phyloP scores from a whole-genome alignment of 2,113 vertebrate species.

The human (Homo sapiens) region DNA sequence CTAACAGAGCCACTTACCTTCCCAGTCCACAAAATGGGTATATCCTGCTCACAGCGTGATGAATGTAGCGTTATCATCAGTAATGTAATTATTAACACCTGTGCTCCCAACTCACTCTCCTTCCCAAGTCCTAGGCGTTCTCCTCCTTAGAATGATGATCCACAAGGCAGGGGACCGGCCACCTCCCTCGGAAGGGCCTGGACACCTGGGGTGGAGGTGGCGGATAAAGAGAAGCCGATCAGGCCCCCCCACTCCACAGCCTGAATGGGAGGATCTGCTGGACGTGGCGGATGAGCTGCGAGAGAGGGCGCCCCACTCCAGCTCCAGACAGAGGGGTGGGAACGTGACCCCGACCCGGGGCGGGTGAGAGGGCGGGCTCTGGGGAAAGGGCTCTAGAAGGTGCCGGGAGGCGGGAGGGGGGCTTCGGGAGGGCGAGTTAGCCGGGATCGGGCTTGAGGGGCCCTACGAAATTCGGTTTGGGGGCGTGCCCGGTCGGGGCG shows the following conservation, averaged over 20 bases:
- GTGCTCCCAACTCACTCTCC: not conserved
- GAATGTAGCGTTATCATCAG: not conserved
- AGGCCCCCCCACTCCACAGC: not conserved
- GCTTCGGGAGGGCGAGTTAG: not conserved
- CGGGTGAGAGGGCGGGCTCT: not conserved
- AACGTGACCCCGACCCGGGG: too few species aligned
- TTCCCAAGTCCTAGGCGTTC: not conserved
- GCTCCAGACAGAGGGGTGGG: not conserved
- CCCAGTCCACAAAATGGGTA: not conserved
- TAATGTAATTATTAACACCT: not conserved
- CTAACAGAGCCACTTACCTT: not conserved
- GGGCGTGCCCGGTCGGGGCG: too few species aligned
- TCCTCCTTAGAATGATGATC: not conserved
- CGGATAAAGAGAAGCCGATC: not conserved
- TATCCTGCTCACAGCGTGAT: not conserved
- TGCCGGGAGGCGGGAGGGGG: not conserved
- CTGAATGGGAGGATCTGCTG: not conserved
- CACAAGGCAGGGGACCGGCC: not conserved
- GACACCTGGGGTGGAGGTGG: not conserved
- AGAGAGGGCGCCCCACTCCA: too few species aligned
- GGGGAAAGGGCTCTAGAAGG: not conserved
- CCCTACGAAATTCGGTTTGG: not conserved
- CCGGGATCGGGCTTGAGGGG: fast-evolving
- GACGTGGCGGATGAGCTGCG: not conserved
- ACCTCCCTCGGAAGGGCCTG: not conserved